phyloP scores from a whole-genome alignment of 2,888 invertebrate species.

The Saturnia pavonia region DNA sequence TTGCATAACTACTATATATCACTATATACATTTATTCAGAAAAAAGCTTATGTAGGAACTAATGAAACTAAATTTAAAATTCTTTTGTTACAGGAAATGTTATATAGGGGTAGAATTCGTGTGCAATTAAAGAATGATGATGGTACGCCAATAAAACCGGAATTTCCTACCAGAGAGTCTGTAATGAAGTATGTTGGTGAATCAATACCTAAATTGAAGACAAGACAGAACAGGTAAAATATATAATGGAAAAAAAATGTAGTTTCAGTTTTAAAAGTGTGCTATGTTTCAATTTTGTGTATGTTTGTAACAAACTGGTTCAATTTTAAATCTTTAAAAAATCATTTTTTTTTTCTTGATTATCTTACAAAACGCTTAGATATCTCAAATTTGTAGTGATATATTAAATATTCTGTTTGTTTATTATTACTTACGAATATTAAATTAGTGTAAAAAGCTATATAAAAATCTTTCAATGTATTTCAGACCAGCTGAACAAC shows the following conservation, averaged over 20 bases:
- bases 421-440: too few relatives aligned
- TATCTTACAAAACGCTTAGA: background rate
- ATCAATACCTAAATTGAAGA: conserved; percentile 95
- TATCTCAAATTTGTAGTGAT: background rate
- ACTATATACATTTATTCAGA: too few relatives aligned
- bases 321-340: background rate
- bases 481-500: conserved; percentile 74
- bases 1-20: too few relatives aligned
- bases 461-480: conserved; percentile 25
- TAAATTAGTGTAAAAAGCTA: background rate
- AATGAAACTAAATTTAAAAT: background rate
- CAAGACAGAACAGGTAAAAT: conserved; percentile 83
- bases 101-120: conserved; percentile 93
- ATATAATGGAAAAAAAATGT: background rate
- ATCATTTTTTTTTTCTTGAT: background rate
- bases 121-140: conserved; percentile 96
- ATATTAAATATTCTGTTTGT: background rate
- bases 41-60: too few relatives aligned
- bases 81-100: conserved; percentile 83
- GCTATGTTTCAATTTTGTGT: background rate
- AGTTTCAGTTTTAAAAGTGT: background rate
- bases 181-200: conserved; percentile 89
- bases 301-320: background rate
- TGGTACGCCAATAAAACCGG: conserved; percentile 86
- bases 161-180: conserved; percentile 88